These are phyloP conservation scores for Mnemiopsis leidyi DNA, from an alignment of 37 sponge, comb jelly and placozoan genomes.

Conservation along the genomic window DNA sequence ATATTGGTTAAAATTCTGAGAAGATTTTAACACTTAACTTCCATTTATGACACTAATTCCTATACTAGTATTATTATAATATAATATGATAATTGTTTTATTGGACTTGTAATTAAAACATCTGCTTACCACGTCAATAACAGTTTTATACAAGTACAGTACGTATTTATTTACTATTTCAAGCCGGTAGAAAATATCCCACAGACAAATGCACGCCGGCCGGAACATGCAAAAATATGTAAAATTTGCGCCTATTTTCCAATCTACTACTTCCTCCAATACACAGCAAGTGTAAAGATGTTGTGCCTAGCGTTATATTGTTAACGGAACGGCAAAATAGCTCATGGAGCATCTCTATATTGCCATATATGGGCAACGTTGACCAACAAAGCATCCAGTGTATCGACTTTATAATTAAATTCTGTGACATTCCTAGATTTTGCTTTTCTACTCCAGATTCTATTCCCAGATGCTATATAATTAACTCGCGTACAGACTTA, in stretches of 20 bases:
- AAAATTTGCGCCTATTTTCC: not conserved
- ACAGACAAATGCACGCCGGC: too few species aligned
- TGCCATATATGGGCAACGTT: not conserved
- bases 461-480: too few species aligned
- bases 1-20: not conserved
- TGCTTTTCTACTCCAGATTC: too few species aligned
- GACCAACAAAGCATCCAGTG: not conserved
- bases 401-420: not conserved
- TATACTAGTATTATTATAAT: too few species aligned
- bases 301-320: not conserved
- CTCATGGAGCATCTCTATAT: not conserved
- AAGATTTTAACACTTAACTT: too few species aligned
- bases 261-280: not conserved
- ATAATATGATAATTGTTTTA: too few species aligned
- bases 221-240: not conserved
- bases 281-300: not conserved
- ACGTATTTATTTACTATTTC: not conserved
- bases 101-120: too few species aligned
- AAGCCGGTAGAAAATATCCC: not conserved
- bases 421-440: too few species aligned
- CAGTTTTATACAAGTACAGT: not conserved
- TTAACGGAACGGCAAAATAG: not conserved
- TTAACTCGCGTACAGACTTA: too few species aligned
- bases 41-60: too few species aligned
- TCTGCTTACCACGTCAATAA: too few species aligned